Base-by-base conservation (phyloP, 2,113 vertebrate species). In the Phalacrocorax carbo region DNA sequence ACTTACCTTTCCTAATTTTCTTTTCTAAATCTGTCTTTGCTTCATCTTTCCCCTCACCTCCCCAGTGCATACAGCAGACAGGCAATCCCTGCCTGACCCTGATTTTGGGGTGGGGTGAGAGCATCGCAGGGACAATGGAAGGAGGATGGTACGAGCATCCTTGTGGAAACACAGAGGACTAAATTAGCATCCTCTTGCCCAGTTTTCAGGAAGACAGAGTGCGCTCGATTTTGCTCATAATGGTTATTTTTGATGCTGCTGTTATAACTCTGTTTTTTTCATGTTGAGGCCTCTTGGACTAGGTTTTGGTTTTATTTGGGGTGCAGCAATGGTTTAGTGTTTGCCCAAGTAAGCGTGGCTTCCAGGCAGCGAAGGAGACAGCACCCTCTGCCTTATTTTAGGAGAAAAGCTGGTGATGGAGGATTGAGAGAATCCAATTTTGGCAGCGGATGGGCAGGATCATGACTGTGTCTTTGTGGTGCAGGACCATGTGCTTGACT, bases 81-180 rank as follows among this genome's bases (percentile, higher is more conserved):
- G 69, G 69, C 60, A 58, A 49, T 54, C 42, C 19, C 64, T 7
- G 10, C n/a, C 62, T 8, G 18, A 51, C 72, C 32, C 1, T 0
- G 57, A 54, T 78, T 81, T 60, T 2, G 3, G 4, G 18, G 68
- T 16, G 14, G 14, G 6, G 5, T 1, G 1, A 73, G 49, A 86
- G 36, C 68, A 21, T 38, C 1, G 0, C 0, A 0, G 32, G 46
- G 17, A 58, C n/a, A 23, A 8, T 0, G 1, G 76, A 21, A 52
- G 40, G 49, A 51, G 23, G n/a, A 34, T 3, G 23, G 34, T n/a
- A 40, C 1, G 8, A 61, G 51, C 55, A 70, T 64, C 71, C 54
- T 90, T 1, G 0, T 0, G 6, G 42, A 48, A 64, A 32, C 2
- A 6, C n/a, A 2, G 18, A 70, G 60, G 55, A 81, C 93, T 42